Base-by-base conservation (phyloP, 2,113 vertebrate genomes). In the Phasianus colchicus region DNA sequence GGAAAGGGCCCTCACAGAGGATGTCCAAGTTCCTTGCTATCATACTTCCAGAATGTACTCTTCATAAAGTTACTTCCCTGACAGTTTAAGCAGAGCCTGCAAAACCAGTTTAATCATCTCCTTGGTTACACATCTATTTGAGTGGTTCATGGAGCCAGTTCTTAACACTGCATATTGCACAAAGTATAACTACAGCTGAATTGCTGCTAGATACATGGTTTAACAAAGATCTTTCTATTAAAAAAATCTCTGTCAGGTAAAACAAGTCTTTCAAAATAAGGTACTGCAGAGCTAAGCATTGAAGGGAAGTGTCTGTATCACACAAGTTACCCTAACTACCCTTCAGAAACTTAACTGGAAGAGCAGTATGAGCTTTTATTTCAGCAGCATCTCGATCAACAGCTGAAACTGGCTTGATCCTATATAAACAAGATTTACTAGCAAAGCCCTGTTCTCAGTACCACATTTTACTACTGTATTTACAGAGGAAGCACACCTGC, bases 101-200 rank as follows among this genome's bases (percentile, higher is more conserved):
- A 90, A 94, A 96, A 96, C 92, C 92, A 93, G 96, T 96, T 96
- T 89, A 90, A 94, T 93, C 66, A 94, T 92, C 94, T 96, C 91
- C 91, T 89, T 84, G 45, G 86, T 85, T 90, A 95, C 89, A 87
- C 77, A 93, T 90, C 91, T 89, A 84, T 78, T 95, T 78, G 80
- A 95, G 63, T 66, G 36, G 73, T 75, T 93, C 86, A 94, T 94
- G 83, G 86, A 88, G 70, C 40, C 57, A 77, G 79, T 22, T 79
- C 71, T 63, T 70, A 80, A 77, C 50, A 36, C 16, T 27, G 18
- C 30, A 10, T 63, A 92, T 85, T 93, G 93, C 83, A 90, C 52
- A 73, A 82, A 2, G 4, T 14, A 1, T 60, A 84, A 73, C 84
- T 61, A 70, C 27, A 89, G 38, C 40, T 45, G 10, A 61, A 63